These are phyloP conservation scores for Melipona quadrifasciata DNA, from an alignment of 1,140 invertebrate genomes.

Conservation along the genomic window DNA sequence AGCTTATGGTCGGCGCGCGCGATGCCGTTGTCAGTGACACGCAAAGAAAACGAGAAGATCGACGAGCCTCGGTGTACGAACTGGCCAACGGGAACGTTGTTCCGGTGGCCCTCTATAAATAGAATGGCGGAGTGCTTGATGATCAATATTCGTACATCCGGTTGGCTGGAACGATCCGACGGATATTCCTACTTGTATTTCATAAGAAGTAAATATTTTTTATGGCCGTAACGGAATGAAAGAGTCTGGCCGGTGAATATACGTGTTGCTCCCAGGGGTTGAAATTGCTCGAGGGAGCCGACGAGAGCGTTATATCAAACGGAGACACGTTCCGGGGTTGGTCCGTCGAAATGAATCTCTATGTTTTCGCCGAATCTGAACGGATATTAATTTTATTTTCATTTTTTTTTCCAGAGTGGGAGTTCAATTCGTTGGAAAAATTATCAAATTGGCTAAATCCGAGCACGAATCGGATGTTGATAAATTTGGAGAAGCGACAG, in stretches of 20 bases:
- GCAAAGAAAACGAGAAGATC: constrained; percentile 47
- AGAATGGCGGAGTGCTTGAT: constrained; percentile 51
- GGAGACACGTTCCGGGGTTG: too few relatives aligned
- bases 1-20: background rate
- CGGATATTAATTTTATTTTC: too few relatives aligned
- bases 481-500: too few relatives aligned
- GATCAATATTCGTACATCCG: constrained; percentile 54
- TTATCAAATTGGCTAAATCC: too few relatives aligned
- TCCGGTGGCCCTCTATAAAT: constrained; percentile 64
- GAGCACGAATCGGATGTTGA: too few relatives aligned
- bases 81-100: constrained; percentile 46
- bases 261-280: background rate
- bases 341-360: too few relatives aligned
- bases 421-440: too few relatives aligned
- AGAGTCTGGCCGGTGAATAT: background rate
- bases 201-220: constrained; percentile 50
- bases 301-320: too few relatives aligned
- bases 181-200: constrained; percentile 53
- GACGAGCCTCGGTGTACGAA: constrained; percentile 8
- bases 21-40: background rate
- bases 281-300: too few relatives aligned
- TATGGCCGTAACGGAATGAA: background rate
- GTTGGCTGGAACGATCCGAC: constrained; percentile 43
- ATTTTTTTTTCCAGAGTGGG: too few relatives aligned
- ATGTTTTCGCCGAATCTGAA: too few relatives aligned